Evolutionary conservation across 2,888 invertebrate genomes (phyloP), one percentile per base, ranked within the genome.

Genomic region (Tipula unca): DNA sequence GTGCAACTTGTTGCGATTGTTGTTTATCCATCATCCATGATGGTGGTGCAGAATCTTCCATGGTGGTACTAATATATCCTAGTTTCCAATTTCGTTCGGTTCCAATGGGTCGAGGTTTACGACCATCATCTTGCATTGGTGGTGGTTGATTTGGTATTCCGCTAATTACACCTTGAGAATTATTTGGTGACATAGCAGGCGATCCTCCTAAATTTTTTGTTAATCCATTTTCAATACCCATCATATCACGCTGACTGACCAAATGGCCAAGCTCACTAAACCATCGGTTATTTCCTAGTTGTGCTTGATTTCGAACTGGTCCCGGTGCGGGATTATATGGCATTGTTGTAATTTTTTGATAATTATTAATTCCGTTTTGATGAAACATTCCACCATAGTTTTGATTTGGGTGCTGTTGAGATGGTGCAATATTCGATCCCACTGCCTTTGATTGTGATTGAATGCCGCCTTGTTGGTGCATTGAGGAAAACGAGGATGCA

Each of bases 91-190:
- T 36, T 88, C 96, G 93, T 91, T 96, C 96, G 0, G 96, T 96
- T 87, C 96, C 96, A 89, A 96, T 96, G 85, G 96, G 96, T 3
- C 95, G 92, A 84, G 95, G 94, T 88, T 91, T 91, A 88, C 91
- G 91, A 39, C 91, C 89, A 87, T 89, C 89, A 88, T 91, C 91
- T 86, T 91, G 87, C 8, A 86, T 87, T 84, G 87, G 87, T 10
- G 87, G 88, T 42, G 86, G 87, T 84, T 87, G 87, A 39, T 86
- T 85, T 39, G 54, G 85, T 29, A 86, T 86, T 32, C 86, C 87
- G 17, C 86, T 86, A 85, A 87, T 35, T 86, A 86, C 85, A 86
- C 86, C 82, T 35, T 86, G 86, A 6, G 86, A 82, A 87, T 90
- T 90, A 86, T 90, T 91, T 13, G 91, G 91, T 86, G 91, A 91